Evolutionary conservation across 1,140 invertebrate genomes (phyloP), one percentile per base, ranked within the genome.

Genomic region (Branchinecta lindahli): DNA sequence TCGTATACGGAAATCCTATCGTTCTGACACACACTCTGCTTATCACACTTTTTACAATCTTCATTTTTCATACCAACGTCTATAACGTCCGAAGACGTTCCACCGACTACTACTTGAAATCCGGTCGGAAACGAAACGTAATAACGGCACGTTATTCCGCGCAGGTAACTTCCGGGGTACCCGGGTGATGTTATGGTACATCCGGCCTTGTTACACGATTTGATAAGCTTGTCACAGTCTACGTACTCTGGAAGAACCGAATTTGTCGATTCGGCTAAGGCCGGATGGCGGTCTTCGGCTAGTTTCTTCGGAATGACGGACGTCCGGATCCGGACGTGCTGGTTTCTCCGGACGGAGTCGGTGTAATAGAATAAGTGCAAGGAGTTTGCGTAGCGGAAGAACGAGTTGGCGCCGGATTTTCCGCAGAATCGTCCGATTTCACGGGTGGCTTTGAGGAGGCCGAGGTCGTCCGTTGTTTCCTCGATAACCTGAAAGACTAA

Each of bases 21-120:
- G 18, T 61, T 61, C 52, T 20, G 52, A 20, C 52, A 61, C 52
- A 15, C 12, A 12, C 12, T 61, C 52, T 61, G 52, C 18, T 20
- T 61, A 61, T 61, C 52, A 61, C 52, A 61, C 52, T 61, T 61
- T 61, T 61, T 61, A 20, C 52, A 61, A 61, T 61, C 18, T 61
- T 61, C 52, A 15, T 61, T 20, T 20, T 15, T 61, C 18, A 20
- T 61, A 61, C 52, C 52, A 61, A 61, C 52, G 18, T 61, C 52
- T 15, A 15, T 15, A 4, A 15, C 52, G 18, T 61, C 52, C 18
- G 18, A 20, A 61, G 18, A 15, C 12, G 4, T 61, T 15, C 52
- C 52, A 61, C 52, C 52, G 12, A 61, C 18, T 1, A 61, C 18
- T 15, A 61, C 18, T 20, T 61, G 52, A 61, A 12, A 15, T 61